Conservation (phyloP, 2,113 vertebrate species). For the Lipophrys pholis region DNA sequence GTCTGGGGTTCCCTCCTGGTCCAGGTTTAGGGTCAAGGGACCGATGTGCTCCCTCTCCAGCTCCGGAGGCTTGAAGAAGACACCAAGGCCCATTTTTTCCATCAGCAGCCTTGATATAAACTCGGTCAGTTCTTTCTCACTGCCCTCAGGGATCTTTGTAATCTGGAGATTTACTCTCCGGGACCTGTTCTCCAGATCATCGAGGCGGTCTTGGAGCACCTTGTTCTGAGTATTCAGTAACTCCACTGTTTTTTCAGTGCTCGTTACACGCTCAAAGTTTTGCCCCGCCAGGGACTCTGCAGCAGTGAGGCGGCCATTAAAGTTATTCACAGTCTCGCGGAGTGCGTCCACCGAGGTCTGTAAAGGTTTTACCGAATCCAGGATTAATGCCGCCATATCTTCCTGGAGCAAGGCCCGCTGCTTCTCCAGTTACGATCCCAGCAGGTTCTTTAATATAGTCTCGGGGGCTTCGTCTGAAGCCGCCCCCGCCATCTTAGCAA, state of each 20-base stretch:
- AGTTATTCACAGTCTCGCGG: not conserved
- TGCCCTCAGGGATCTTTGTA: not conserved
- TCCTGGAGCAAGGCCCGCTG: not conserved
- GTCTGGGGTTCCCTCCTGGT: not conserved
- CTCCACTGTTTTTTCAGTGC: not conserved
- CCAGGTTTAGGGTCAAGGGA: not conserved
- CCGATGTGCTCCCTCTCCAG: no score
- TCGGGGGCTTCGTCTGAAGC: no score
- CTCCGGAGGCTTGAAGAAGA: not conserved
- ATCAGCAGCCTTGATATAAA: not conserved
- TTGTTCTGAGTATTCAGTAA: not conserved
- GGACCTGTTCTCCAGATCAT: not conserved
- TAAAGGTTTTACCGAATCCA: not conserved
- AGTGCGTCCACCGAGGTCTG: no score
- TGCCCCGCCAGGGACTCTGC: not conserved
- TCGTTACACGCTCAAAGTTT: constrained; percentile 3
- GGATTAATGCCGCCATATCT: not conserved
- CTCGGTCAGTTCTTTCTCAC: not conserved
- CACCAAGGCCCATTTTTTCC: not conserved
- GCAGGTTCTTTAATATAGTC: no score
- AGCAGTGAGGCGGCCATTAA: no score
- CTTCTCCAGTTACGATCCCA: no score
- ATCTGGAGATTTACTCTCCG: not conserved
- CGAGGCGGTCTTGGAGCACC: not conserved
- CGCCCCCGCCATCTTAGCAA: no score